Evolutionary conservation across 2,113 vertebrate species (phyloP).

Genomic region (Corythornis vintsioides): DNA sequence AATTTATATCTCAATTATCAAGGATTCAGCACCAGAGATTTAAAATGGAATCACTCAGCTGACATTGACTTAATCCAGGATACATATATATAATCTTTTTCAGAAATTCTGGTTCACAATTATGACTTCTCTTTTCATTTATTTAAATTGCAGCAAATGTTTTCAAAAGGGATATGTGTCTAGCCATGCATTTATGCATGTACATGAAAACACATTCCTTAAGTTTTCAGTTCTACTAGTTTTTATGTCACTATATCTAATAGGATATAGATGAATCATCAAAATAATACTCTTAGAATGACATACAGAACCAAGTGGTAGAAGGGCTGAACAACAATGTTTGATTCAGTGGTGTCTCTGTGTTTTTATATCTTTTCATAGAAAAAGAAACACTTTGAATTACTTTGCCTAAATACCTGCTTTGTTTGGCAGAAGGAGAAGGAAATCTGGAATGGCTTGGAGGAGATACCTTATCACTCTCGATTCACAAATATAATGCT

Average conservation of each 20-base stretch:
- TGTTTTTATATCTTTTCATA: background rate
- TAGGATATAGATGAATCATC: background rate
- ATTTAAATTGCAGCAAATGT: background rate
- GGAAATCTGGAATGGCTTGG: background rate
- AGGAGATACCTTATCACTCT: background rate
- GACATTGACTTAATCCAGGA: background rate
- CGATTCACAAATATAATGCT: background rate
- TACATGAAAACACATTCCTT: background rate
- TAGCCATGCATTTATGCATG: background rate
- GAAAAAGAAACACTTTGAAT: constrained; percentile 1
- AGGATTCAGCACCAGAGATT: background rate
- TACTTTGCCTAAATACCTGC: background rate
- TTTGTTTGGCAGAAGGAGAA: background rate
- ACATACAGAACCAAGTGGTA: background rate
- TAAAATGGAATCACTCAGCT: background rate
- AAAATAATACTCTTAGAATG: background rate
- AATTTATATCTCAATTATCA: background rate
- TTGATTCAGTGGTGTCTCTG: background rate
- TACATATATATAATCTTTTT: background rate
- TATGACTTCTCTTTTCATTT: background rate
- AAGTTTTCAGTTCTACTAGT: background rate
- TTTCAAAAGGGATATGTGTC: background rate
- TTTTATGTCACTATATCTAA: background rate
- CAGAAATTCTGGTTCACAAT: background rate
- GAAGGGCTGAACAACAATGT: background rate